These are phyloP conservation scores for Formicarius rufipectus DNA, from an alignment of 2,113 vertebrate genomes.

Conservation along the genomic window DNA sequence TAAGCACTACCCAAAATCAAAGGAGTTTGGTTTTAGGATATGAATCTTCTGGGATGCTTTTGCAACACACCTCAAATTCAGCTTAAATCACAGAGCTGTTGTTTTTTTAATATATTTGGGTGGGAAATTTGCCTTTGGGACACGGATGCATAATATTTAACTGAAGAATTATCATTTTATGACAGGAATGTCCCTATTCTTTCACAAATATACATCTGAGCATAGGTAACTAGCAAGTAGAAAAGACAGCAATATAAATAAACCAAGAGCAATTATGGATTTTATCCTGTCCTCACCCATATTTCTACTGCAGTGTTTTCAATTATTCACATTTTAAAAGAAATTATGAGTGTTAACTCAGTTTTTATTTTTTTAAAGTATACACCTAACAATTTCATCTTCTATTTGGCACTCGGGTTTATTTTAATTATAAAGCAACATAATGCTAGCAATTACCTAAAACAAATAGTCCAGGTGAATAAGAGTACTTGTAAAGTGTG, in stretches of 20 bases:
- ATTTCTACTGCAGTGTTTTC: not conserved
- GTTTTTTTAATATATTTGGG: not conserved
- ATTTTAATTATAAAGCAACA: not conserved
- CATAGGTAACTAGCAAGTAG: not conserved
- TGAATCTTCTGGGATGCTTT: not conserved
- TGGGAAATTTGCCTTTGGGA: not conserved
- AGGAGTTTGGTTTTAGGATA: not conserved
- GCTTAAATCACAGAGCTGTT: not conserved
- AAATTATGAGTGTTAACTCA: not conserved
- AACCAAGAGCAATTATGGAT: not conserved
- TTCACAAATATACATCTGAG: not conserved
- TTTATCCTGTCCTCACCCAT: not conserved
- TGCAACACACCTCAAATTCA: not conserved
- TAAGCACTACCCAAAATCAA: not conserved
- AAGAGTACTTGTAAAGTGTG: not conserved
- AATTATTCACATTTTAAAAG: not conserved
- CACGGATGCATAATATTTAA: not conserved
- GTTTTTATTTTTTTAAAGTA: not conserved
- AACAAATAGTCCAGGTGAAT: not conserved
- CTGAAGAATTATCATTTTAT: not conserved
- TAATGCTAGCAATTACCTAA: not conserved
- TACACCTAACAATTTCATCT: not conserved
- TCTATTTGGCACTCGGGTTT: not conserved
- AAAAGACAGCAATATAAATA: not conserved
- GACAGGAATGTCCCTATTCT: not conserved